Evolutionary conservation across 2,888 invertebrate genomes (phyloP), one percentile per base, ranked within the genome.

Genomic region (Pandemis cinnamomeana): DNA sequence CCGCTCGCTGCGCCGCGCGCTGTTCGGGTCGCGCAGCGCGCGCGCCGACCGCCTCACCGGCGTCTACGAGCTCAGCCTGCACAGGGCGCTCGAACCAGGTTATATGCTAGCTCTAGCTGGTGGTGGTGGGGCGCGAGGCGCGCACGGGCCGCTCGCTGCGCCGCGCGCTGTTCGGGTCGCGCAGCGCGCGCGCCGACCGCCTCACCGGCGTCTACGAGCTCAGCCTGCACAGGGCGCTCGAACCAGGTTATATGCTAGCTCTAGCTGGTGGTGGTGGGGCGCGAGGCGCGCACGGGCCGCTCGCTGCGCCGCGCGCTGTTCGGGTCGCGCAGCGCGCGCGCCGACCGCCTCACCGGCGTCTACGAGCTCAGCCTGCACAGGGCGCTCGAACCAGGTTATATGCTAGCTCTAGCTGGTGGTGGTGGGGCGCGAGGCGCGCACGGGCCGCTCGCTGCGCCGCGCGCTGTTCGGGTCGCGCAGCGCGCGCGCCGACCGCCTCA

Each of bases 161-260:
- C 0, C 91, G 93, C 75, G 94, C 94, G 3, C 95, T 98, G 71
- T 98, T 98, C 94, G 97, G 97, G 13, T 97, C 97, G 82, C 96
- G 97, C 70, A 97, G 97, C 83, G 97, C 97, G 41, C 99, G 99
- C 90, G 98, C 98, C 74, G 99, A 99, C 94, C 96, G 99, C 76
- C 96, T 99, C 81, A 98, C 99, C 66, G 99, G 99, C 77, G 98
- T 99, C 46, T 99, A 99, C 94, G 99, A 99, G 93, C 95, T 99
- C 81, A 96, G 98, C 76, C 95, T 99, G 90, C 97, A 98, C 86
- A 96, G 99, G 87, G 98, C 98, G 86, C 96, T 98, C 84, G 99
- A 99, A 95, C 98, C 99, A 95, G 99, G 99, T 98, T n/a, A n/a
- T n/a, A n/a, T n/a, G n/a, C n/a, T n/a, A n/a, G n/a, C n/a, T n/a